Conservation (phyloP, 2,888 invertebrate species). For the Theretra japonica region DNA sequence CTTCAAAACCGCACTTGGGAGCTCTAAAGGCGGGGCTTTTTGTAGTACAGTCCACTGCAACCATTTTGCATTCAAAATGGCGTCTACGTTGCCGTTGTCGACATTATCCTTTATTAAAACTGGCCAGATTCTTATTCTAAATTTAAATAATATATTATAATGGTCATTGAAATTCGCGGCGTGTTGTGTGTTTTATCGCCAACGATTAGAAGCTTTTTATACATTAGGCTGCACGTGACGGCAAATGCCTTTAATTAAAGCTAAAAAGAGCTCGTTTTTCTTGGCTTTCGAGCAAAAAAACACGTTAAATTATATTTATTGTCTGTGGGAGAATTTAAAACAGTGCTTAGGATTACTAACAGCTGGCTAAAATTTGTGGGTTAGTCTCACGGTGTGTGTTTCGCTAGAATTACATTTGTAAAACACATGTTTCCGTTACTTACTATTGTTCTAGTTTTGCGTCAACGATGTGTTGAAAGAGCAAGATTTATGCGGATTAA, state of each 20-base stretch:
- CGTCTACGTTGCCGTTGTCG: slow-evolving; percentile 42
- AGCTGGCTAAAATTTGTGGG: slow-evolving; percentile 38
- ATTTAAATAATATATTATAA: slow-evolving; percentile 53
- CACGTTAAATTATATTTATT: slow-evolving; percentile 20
- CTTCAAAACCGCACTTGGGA: slow-evolving; percentile 44
- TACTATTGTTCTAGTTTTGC: slow-evolving; percentile 32
- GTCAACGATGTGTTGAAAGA: slow-evolving; percentile 10
- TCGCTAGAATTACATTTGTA: slow-evolving; percentile 43
- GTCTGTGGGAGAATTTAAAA: slow-evolving; percentile 29
- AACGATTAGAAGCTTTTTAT: slow-evolving; percentile 54
- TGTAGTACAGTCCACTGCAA: slow-evolving; percentile 47
- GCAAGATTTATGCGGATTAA: background rate
- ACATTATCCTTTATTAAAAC: slow-evolving; percentile 55
- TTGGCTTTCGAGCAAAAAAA: background rate
- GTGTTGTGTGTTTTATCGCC: slow-evolving; percentile 62
- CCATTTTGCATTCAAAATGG: slow-evolving; percentile 55
- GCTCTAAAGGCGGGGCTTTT: slow-evolving; percentile 42
- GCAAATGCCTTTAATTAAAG: slow-evolving; percentile 52
- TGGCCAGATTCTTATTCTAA: slow-evolving; percentile 56
- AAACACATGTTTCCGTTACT: slow-evolving; percentile 46
- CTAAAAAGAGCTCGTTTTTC: slow-evolving; percentile 22
- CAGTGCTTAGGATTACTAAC: slow-evolving; percentile 36
- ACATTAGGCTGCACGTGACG: slow-evolving; percentile 57
- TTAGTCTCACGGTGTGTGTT: slow-evolving; percentile 36
- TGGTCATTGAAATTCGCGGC: slow-evolving; percentile 62